Evolutionary conservation across 1,140 invertebrate genomes (phyloP).

Genomic region (Oppia nitens): DNA sequence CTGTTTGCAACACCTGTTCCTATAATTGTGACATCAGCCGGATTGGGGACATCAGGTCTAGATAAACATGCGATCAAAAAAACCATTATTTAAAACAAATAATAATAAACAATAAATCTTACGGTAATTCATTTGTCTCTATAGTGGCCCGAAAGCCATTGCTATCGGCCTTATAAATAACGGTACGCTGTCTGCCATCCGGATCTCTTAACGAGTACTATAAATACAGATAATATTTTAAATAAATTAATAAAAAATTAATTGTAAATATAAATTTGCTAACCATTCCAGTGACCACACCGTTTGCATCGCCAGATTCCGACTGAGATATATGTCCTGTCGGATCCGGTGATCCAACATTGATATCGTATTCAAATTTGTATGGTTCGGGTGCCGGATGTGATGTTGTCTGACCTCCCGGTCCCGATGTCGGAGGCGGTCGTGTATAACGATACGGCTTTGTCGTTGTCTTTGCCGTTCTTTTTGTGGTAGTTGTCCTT

Average conservation of each 20-base stretch:
- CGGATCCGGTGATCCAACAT: not conserved
- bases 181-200: constrained; percentile 9
- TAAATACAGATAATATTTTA: no score
- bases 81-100: not conserved
- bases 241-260: no score
- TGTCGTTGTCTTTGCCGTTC: not conserved
- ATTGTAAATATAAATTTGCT: no score
- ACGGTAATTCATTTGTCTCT: constrained; percentile 14
- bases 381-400: not conserved
- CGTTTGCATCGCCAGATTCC: constrained; percentile 7
- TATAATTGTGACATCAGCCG: not conserved
- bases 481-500: not conserved
- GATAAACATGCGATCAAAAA: not conserved
- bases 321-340: not conserved
- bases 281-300: not conserved
- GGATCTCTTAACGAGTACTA: constrained; percentile 8
- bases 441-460: not conserved
- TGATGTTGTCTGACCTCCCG: not conserved
- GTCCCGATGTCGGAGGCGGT: not conserved
- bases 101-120: not conserved
- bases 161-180: constrained; percentile 18
- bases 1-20: not conserved
- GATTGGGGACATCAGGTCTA: not conserved
- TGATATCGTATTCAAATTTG: not conserved
- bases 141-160: constrained; percentile 15